These are phyloP conservation scores for Diachasmimorpha longicaudata DNA, from an alignment of 1,140 invertebrate species.

Conservation along the genomic window DNA sequence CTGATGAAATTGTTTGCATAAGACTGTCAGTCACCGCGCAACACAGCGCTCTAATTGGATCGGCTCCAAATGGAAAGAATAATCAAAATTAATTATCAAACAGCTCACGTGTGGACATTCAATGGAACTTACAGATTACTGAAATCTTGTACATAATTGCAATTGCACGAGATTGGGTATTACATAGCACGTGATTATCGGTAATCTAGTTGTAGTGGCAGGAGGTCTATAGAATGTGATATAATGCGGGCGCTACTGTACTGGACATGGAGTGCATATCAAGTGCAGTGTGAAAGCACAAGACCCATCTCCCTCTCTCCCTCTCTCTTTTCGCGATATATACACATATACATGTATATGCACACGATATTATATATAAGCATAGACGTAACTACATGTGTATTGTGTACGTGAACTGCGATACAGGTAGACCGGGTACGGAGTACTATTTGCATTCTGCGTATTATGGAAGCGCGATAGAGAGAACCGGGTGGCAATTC, in stretches of 20 bases:
- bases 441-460: slow-evolving; percentile 15
- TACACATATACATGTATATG: no score
- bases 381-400: no score
- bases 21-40: no score
- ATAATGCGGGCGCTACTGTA: slow-evolving; percentile 43
- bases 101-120: no score
- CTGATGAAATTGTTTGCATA: no score
- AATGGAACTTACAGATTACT: not conserved
- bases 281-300: slow-evolving; percentile 57
- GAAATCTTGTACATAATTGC: slow-evolving; percentile 6
- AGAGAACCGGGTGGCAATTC: not conserved
- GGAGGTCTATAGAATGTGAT: not conserved
- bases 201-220: slow-evolving; percentile 52
- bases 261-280: slow-evolving; percentile 60
- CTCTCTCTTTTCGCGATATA: no score
- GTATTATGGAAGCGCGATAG: slow-evolving; percentile 50
- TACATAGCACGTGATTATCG: slow-evolving; percentile 37
- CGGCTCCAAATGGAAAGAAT: no score
- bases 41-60: no score
- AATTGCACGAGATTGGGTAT: slow-evolving; percentile 35
- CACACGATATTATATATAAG: no score
- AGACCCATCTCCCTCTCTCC: not conserved
- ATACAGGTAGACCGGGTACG: no score
- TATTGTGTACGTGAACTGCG: no score
- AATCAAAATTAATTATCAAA: no score